phyloP scores from a whole-genome alignment of 2,113 vertebrate genomes.

The Camarhynchus parvulus region DNA sequence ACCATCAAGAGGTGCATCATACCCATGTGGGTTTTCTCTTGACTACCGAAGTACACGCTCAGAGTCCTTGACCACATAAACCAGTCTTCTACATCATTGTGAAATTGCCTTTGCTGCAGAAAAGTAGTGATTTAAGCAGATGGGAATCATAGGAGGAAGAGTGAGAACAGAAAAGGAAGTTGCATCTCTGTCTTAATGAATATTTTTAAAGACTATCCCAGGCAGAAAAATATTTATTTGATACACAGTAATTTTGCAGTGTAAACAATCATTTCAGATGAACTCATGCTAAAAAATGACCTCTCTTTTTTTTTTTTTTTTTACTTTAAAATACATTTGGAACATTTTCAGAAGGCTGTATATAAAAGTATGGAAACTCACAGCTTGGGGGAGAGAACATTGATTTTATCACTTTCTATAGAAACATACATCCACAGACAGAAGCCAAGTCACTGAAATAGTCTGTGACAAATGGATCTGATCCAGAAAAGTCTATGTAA shows the following conservation, averaged over 20 bases:
- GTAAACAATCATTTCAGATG: background rate
- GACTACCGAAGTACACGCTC: background rate
- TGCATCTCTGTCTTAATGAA: background rate
- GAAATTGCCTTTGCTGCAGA: background rate
- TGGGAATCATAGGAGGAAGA: background rate
- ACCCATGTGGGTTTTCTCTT: background rate
- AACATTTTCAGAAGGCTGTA: background rate
- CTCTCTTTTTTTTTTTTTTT: background rate
- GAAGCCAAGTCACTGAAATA: constrained; percentile 29
- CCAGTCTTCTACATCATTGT: background rate
- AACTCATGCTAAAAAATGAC: background rate
- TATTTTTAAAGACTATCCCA: background rate
- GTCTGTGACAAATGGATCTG: constrained; percentile 44
- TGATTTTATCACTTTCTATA: background rate
- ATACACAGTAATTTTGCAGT: background rate
- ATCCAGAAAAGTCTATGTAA: constrained; percentile 55
- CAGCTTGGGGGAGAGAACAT: background rate
- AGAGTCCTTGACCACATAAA: background rate
- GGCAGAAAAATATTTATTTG: background rate
- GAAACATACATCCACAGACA: background rate
- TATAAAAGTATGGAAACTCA: background rate
- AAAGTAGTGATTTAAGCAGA: constrained; percentile 2
- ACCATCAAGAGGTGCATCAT: background rate
- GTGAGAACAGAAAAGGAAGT: background rate
- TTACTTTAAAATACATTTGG: background rate